These are phyloP conservation scores for Pseudomyrmex dendroicus DNA, from an alignment of 1,140 invertebrate genomes.

Conservation along the genomic window DNA sequence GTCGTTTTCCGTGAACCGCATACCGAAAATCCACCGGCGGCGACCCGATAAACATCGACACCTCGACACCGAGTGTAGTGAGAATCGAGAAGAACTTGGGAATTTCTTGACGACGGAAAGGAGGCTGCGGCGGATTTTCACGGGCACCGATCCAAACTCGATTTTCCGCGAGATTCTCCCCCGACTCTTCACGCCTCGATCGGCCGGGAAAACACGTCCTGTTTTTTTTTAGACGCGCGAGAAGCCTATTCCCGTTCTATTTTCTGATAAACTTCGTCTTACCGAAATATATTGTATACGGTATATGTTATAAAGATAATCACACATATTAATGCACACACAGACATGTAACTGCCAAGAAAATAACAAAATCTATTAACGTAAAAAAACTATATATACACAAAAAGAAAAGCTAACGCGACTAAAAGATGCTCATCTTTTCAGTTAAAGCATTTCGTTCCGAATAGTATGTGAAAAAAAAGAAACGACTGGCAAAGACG, in stretches of 20 bases:
- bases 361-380: too few relatives aligned
- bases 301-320: not conserved
- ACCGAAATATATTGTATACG: too few relatives aligned
- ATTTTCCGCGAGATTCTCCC: conserved; percentile 48
- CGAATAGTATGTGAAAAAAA: not conserved
- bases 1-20: conserved; percentile 72
- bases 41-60: conserved; percentile 74
- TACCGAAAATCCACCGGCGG: conserved; percentile 61
- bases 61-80: conserved; percentile 52
- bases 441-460: conserved; percentile 1
- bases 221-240: conserved; percentile 11
- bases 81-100: conserved; percentile 50
- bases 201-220: not conserved
- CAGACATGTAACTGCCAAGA: not conserved
- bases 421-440: not conserved
- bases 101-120: conserved; percentile 56
- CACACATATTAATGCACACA: too few relatives aligned
- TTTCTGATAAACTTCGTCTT: not conserved
- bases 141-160: conserved; percentile 69
- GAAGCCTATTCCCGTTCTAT: not conserved
- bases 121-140: conserved; percentile 64
- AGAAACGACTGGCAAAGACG: not conserved
- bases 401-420: not conserved
- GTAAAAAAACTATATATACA: not conserved
- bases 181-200: conserved; percentile 5